Evolutionary conservation across 2,797 vertebrate species (phyloP), one percentile per base, ranked within the genome.

Genomic region (Pteronotus mesoamericanus): DNA sequence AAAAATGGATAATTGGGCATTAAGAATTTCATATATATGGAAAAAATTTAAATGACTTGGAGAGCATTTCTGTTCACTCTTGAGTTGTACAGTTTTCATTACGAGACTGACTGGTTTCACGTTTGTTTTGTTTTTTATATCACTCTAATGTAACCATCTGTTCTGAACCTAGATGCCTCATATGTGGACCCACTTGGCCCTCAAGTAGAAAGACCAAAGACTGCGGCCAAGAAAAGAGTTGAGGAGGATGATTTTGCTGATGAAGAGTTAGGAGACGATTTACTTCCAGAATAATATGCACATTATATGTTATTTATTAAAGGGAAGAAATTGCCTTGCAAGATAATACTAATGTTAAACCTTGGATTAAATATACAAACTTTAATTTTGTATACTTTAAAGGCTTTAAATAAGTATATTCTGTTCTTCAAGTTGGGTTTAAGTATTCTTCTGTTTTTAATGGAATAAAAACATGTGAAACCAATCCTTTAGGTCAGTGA

Each of bases 161-260:
- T 95, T 98, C 96, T 97, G 77, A 97, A 89, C 93, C 74, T 95
- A 99, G 99, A 99, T 97, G 99, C 99, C 0, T 99, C 99, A 29
- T 99, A 99, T 5, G 48, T 99, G 78, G 99, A 99, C 97, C 99
- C 99, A 0, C 99, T 99, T 97, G 99, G 99, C 48, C 99, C 99
- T 66, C 99, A 99, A 98, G 96, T 97, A 95, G 99, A 99, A 97
- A 98, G 99, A 98, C 99, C 99, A 32, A 99, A 99, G 98, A 99
- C 99, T 0, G 99, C 99, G 42, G 99, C 99, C 93, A 99, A 98
- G 97, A 99, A 98, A 94, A 99, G 97, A 57, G 51, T 84, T 0
- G 99, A 99, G 3, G 99, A 99, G 6, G 99, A 99, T 85, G 99
- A 99, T 86, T 99, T 99, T 98, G 99, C 99, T 61, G 99, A 99